Base-by-base conservation (phyloP, 2,113 vertebrate genomes). In the Dolichotis patagonum region DNA sequence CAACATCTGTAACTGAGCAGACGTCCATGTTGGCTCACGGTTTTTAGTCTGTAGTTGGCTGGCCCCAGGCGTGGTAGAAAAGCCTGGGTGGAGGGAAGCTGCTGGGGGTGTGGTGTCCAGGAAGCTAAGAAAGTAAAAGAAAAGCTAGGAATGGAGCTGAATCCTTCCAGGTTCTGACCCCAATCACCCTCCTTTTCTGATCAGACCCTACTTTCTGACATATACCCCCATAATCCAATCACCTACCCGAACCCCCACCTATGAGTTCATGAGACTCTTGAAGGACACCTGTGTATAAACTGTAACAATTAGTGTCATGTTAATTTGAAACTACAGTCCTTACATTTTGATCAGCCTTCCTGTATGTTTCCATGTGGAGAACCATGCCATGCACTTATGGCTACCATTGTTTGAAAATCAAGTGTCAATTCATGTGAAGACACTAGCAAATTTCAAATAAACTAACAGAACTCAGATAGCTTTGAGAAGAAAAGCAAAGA, bases 261-360 rank as follows among this genome's bases (percentile, higher is more conserved):
- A 28, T 17, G 26, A 49, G 13, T 1, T 5, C 71, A 43, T 12
- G 12, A 28, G 14, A 13, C 26, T 77, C 73, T 28, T 49, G 26
- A 30, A 77, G 43, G 43, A 77, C 43, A 49, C 14, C 26, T 46
- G 26, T 26, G 26, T 78, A 19, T 9, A 32, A 49, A 16, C 75
- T 6, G 32, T 30, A 32, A 32, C 14, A 17, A 49, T 17, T 30
- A 32, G 41, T 49, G 28, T 49, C 49, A 22, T 26, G 54, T 77
- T 92, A 80, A 91, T 84, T 95, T 91, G 56, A 94, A 94, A 77
- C 83, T 92, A 67, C 6, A 69, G 26, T 88, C 26, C 91, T 67
- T 85, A 60, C 19, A 20, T 80, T 83, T 86, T 62, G 32, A 26
- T 82, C 38, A 77, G 46, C 17, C 12, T 35, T 77, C 30, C 58